A percentile compares a stretch with the other conserved stretches of the same genome.
These are phyloP conservation scores for Girardia tigrina DNA, from an alignment of 2,888 invertebrate genomes.

Conservation along the genomic window DNA sequence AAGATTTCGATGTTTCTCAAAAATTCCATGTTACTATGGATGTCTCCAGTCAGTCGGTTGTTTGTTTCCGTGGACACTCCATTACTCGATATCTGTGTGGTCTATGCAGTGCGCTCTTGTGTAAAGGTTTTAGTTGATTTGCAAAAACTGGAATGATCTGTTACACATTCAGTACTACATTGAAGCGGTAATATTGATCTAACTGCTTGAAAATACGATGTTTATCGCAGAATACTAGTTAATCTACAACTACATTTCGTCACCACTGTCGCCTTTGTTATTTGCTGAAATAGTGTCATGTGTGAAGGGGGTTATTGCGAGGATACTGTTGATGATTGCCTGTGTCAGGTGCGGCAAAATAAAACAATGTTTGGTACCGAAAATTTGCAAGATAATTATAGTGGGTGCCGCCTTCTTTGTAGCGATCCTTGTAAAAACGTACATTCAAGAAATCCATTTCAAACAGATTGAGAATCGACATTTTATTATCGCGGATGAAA, in stretches of 20 bases:
- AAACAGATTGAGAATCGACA: too few species aligned
- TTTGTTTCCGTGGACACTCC: too few species aligned
- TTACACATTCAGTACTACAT: constrained; percentile 88
- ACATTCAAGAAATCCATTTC: too few species aligned
- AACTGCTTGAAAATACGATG: constrained; percentile 62
- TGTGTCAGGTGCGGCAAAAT: constrained; percentile 80
- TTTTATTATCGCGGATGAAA: too few species aligned
- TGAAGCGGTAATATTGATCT: constrained; percentile 72
- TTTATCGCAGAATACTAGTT: constrained; percentile 76
- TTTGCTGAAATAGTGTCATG: constrained; percentile 80
- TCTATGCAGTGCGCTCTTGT: constrained; percentile 68
- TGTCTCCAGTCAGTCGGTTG: too few species aligned
- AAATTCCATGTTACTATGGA: too few species aligned
- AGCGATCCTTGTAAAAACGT: too few species aligned
- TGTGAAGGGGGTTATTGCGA: constrained; percentile 72
- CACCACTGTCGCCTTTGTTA: constrained; percentile 59
- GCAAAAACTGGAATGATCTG: constrained; percentile 74
- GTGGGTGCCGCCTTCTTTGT: too few species aligned
- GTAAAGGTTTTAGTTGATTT: constrained; percentile 70
- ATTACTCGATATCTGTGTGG: constrained; percentile 80
- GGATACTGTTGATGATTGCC: constrained; percentile 83
- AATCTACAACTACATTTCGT: constrained; percentile 58
- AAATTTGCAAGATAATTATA: too few species aligned
- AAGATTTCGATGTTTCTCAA: too few species aligned
- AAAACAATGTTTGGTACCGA: too few species aligned